Evolutionary conservation across 2,113 vertebrate species (phyloP).

Genomic region (Corythaixoides concolor): DNA sequence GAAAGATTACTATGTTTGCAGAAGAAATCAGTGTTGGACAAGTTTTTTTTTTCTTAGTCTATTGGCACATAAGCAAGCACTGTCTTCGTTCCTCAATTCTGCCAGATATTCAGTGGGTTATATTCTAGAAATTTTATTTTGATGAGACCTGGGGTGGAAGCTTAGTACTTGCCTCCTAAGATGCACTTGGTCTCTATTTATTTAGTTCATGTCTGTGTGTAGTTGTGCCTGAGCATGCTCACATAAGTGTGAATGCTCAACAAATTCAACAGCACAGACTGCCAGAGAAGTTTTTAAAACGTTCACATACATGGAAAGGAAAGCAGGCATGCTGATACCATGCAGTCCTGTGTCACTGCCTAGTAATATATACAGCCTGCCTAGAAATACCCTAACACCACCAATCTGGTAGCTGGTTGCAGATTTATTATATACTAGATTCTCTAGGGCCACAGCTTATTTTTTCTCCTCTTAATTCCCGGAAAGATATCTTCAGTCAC

Average conservation of each 20-base stretch:
- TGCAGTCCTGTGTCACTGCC: background rate
- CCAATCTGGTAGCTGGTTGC: background rate
- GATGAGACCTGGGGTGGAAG: background rate
- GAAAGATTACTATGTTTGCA: background rate
- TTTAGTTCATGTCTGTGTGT: background rate
- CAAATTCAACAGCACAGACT: background rate
- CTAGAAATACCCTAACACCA: background rate
- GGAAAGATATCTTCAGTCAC: background rate
- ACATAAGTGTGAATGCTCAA: background rate
- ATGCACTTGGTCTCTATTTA: slow-evolving; percentile 3
- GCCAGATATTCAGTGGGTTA: slow-evolving; percentile 13
- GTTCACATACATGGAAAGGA: background rate
- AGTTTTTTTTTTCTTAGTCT: background rate
- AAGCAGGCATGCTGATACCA: background rate
- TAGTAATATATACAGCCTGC: background rate
- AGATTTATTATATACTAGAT: background rate
- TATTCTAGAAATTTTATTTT: slow-evolving; percentile 45
- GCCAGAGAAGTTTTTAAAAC: background rate
- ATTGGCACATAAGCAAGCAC: slow-evolving; percentile 5
- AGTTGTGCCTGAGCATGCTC: background rate
- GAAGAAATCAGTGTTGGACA: slow-evolving; percentile 5
- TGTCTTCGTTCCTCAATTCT: slow-evolving; percentile 4
- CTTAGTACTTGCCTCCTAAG: background rate
- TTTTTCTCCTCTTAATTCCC: background rate
- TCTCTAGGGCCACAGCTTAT: background rate